These are phyloP conservation scores for Ametastegia equiseti DNA, from an alignment of 2,888 invertebrate genomes.

Conservation along the genomic window DNA sequence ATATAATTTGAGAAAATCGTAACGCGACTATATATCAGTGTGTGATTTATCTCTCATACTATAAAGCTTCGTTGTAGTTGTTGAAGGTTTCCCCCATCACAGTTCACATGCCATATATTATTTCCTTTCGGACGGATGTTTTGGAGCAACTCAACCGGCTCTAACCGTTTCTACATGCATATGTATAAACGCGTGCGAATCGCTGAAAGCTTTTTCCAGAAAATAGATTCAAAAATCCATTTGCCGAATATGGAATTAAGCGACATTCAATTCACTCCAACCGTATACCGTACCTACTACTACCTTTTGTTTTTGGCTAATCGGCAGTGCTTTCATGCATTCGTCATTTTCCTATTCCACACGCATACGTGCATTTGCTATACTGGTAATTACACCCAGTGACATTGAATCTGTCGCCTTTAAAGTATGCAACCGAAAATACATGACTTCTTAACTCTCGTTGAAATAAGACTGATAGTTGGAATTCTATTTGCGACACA, in stretches of 20 bases:
- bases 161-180: background rate
- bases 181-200: background rate
- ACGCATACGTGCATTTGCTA: no score
- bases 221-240: constrained; percentile 13
- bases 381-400: no score
- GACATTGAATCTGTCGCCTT: no score
- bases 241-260: constrained; percentile 20
- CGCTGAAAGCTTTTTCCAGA: constrained; percentile 18
- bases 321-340: background rate
- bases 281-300: no score
- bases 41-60: background rate
- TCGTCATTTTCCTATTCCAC: background rate
- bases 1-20: background rate
- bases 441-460: no score
- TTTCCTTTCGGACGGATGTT: constrained; percentile 23
- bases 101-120: background rate
- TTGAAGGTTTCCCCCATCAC: constrained; percentile 12
- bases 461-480: no score
- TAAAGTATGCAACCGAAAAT: no score
- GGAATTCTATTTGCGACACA: no score
- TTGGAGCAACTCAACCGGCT: constrained; percentile 12
- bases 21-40: background rate
- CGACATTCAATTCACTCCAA: background rate
- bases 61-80: background rate
- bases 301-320: constrained; percentile 17